Evolutionary conservation across 2,888 invertebrate species (phyloP).

Genomic region (Nemoura dubitans): DNA sequence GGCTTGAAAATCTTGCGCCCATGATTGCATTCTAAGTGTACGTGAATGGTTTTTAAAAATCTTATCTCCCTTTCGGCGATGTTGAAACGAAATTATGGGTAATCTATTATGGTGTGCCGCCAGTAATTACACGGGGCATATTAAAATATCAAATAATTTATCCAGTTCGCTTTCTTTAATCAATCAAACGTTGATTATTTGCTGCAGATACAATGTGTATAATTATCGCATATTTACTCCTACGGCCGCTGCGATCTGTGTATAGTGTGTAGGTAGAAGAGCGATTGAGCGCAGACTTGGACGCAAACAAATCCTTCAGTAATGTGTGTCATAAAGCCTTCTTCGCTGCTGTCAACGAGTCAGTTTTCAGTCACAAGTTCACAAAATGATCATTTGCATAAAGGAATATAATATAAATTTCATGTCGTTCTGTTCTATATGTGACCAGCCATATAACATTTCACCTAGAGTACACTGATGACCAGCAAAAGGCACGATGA

Average conservation of each 20-base stretch:
- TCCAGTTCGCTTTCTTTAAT: constrained; percentile 22
- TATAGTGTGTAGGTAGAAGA: background rate
- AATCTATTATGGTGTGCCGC: constrained; percentile 7
- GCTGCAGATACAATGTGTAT: constrained; percentile 9
- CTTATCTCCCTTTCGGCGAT: background rate
- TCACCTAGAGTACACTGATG: background rate
- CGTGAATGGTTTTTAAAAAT: background rate
- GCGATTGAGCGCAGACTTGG: constrained; percentile 8
- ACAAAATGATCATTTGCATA: constrained; percentile 26
- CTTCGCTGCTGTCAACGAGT: constrained; percentile 17
- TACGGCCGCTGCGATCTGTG: background rate
- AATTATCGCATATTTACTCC: background rate
- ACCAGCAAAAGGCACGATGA: background rate
- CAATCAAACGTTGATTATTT: constrained; percentile 18
- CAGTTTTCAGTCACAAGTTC: constrained; percentile 21
- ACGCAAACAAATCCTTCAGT: constrained; percentile 26
- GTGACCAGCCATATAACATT: background rate
- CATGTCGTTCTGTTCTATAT: constrained; percentile 3
- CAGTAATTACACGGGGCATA: background rate
- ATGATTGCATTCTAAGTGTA: background rate
- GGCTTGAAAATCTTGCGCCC: background rate
- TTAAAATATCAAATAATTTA: background rate
- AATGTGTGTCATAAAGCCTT: constrained; percentile 18
- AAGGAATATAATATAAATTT: constrained; percentile 14
- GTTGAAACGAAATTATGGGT: background rate